phyloP scores from a whole-genome alignment of 2,113 vertebrate genomes.

The Elachura formosa region DNA sequence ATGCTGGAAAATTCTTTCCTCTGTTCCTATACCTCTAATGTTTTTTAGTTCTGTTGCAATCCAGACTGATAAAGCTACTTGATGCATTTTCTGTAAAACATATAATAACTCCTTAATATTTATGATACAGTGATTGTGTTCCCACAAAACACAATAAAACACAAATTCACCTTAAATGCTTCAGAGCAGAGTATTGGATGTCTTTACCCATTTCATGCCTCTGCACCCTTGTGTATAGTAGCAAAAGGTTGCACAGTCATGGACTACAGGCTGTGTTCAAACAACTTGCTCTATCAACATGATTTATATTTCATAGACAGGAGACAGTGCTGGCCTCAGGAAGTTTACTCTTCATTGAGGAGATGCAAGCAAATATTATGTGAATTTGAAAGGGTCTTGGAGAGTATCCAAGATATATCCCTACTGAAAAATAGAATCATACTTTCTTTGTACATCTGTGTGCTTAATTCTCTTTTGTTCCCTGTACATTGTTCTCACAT shows the following conservation, averaged over 20 bases:
- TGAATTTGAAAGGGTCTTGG: neutral
- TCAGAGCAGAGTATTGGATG: neutral
- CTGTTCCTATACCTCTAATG: neutral
- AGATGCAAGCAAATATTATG: neutral
- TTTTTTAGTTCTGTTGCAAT: neutral
- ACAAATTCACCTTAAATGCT: neutral
- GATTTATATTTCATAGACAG: neutral
- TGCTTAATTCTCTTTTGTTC: neutral
- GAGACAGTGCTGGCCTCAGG: neutral
- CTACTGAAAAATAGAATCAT: neutral
- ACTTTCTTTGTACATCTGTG: neutral
- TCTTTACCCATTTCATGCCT: neutral
- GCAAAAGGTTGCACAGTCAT: neutral
- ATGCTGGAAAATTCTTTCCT: neutral
- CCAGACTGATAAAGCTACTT: neutral
- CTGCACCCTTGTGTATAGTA: rapidly evolving
- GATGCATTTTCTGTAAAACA: neutral
- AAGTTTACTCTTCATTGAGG: neutral
- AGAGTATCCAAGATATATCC: neutral
- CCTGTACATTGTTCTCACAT: neutral
- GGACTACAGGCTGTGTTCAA: neutral
- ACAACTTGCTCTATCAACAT: neutral
- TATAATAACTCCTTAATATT: neutral
- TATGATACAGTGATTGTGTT: neutral
- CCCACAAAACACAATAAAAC: neutral